These are phyloP conservation scores for Albula goreensis DNA, from an alignment of 2,113 vertebrate genomes.

Conservation along the genomic window DNA sequence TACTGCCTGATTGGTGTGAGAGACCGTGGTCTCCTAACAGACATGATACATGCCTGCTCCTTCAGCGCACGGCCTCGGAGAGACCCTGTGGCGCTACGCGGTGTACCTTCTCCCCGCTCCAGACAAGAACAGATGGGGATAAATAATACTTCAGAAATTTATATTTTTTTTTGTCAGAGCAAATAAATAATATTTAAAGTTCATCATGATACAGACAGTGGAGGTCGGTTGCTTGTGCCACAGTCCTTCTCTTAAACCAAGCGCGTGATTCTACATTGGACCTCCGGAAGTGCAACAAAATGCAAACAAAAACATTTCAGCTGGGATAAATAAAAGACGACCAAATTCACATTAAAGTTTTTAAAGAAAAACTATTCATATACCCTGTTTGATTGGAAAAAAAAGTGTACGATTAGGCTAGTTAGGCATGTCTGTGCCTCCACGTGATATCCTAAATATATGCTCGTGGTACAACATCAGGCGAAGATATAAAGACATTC, in stretches of 20 bases:
- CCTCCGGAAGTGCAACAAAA: constrained; percentile 91
- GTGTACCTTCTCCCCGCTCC: constrained; percentile 62
- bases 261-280: constrained; percentile 76
- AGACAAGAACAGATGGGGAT: constrained; percentile 83
- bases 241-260: constrained; percentile 76
- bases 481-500: constrained; percentile 78
- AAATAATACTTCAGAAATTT: constrained; percentile 92
- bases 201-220: constrained; percentile 85
- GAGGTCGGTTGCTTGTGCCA: constrained; percentile 74
- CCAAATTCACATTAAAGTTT: constrained; percentile 93
- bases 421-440: constrained; percentile 71
- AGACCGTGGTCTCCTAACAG: constrained; percentile 52
- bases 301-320: constrained; percentile 83
- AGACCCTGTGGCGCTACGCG: not conserved
- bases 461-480: constrained; percentile 76
- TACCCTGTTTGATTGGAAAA: constrained; percentile 90
- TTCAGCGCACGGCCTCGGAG: constrained; percentile 10
- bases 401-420: constrained; percentile 59
- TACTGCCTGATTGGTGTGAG: constrained; percentile 80
- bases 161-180: constrained; percentile 74
- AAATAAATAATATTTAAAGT: constrained; percentile 96
- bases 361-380: constrained; percentile 85
- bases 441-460: constrained; percentile 59
- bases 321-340: constrained; percentile 85
- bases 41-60: constrained; percentile 37